phyloP scores from a whole-genome alignment of 2,113 vertebrate genomes.

The Pedetes capensis region DNA sequence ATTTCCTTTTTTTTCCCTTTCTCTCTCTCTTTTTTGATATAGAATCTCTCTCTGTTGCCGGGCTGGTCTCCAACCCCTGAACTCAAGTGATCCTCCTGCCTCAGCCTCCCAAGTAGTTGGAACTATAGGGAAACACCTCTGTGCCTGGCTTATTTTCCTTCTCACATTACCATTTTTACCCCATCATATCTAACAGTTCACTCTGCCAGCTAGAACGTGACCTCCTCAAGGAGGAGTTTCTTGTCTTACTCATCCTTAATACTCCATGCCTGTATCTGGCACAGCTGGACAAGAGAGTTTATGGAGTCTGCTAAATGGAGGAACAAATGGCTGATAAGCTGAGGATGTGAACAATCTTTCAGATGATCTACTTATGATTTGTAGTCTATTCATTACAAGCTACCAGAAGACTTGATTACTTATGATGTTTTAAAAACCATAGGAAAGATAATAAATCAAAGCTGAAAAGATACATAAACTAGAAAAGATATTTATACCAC shows the following conservation, averaged over 20 bases:
- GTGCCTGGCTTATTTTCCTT: background rate
- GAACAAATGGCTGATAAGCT: background rate
- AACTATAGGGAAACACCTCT: background rate
- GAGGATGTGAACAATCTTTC: background rate
- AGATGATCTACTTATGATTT: background rate
- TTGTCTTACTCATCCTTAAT: background rate
- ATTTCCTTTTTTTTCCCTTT: background rate
- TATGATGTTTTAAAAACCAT: background rate
- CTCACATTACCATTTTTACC: background rate
- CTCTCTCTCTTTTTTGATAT: background rate
- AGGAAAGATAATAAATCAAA: background rate
- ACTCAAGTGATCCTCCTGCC: background rate
- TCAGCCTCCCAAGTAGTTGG: background rate
- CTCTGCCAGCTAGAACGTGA: background rate
- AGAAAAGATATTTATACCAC: background rate
- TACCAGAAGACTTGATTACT: background rate
- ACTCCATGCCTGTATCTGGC: background rate
- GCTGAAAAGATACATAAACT: background rate
- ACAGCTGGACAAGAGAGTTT: background rate
- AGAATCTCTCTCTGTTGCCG: background rate
- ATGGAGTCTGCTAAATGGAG: background rate
- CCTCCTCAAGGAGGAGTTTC: background rate
- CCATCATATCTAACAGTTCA: background rate
- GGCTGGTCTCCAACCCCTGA: background rate
- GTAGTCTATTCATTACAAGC: background rate